Evolutionary conservation across 2,113 vertebrate species (phyloP).

Genomic region (Litocranius walleri): DNA sequence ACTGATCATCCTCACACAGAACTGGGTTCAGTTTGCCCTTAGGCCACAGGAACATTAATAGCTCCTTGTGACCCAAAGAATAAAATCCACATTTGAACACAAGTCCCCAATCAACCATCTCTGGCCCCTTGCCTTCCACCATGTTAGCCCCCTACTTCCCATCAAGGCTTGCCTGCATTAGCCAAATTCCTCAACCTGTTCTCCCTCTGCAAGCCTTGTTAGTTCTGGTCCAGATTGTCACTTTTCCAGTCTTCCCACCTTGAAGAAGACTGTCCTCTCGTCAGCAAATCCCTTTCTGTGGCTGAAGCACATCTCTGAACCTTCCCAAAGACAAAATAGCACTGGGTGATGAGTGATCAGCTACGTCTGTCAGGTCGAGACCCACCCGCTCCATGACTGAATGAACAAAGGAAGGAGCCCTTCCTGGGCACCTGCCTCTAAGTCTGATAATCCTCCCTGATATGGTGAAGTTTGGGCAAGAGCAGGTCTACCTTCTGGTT

Average conservation of each 20-base stretch:
- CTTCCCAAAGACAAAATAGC: background rate
- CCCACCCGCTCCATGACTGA: background rate
- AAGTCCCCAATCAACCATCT: background rate
- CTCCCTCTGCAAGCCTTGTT: accelerated
- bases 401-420: background rate
- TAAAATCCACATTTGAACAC: background rate
- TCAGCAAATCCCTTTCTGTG: background rate
- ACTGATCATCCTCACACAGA: background rate
- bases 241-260: background rate
- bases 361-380: background rate
- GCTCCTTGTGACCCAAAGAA: background rate
- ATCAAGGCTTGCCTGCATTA: background rate
- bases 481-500: background rate
- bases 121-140: background rate
- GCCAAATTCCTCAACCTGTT: background rate
- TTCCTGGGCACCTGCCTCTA: background rate
- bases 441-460: background rate
- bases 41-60: background rate
- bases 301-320: background rate
- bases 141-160: background rate
- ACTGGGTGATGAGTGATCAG: background rate
- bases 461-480: background rate
- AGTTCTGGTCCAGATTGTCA: background rate
- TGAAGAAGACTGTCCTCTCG: background rate
- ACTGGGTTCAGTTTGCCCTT: background rate